Evolutionary conservation across 1,140 invertebrate genomes (phyloP), one percentile per base, ranked within the genome.

Genomic region (Drosophila melanica): DNA sequence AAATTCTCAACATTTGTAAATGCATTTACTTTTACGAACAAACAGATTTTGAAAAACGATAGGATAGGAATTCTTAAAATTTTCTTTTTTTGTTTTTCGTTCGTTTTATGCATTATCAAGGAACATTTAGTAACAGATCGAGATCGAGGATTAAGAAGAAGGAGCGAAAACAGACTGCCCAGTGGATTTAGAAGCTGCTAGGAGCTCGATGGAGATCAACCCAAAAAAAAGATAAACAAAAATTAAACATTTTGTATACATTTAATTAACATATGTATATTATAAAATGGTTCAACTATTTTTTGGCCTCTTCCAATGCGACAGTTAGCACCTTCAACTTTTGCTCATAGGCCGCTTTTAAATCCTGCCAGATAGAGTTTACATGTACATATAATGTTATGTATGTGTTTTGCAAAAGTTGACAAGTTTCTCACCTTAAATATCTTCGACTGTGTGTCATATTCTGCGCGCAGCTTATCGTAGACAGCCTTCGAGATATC

Each of bases 391-490:
- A 47, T 11, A 9, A 9, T 14, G 1, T n/a, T 10, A 53, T 39
- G 18, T 4, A 33, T 9, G 16, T 42, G 14, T 8, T 41, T 4
- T 14, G 39, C 7, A 4, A n/a, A 4, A 16, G 12, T 8, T 41
- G 0, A 10, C 1, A 6, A n/a, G 18, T 4, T 9, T 3, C 53
- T 55, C 51, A 94, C 93, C 92, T 94, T 94, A 87, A 96, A 96
- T 23, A 96, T 93, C 23, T 92, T 93, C 1, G 96, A 92, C 80
- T 97, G 96, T 1, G 94, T 95, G 78, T 96, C 94, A 75, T 97
- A 96, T 90, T 96, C 96, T 11, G 93, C 93, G 71, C 95, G 95
- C 10, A 96, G 92, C 79, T 96, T 95, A 2, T 94, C 94, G 77
- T 96, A 96, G 37, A 96, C 93, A 64, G 93, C 93, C 41, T 94